Base-by-base conservation (phyloP, 1,140 invertebrate genomes). In the Drosophila obscura region DNA sequence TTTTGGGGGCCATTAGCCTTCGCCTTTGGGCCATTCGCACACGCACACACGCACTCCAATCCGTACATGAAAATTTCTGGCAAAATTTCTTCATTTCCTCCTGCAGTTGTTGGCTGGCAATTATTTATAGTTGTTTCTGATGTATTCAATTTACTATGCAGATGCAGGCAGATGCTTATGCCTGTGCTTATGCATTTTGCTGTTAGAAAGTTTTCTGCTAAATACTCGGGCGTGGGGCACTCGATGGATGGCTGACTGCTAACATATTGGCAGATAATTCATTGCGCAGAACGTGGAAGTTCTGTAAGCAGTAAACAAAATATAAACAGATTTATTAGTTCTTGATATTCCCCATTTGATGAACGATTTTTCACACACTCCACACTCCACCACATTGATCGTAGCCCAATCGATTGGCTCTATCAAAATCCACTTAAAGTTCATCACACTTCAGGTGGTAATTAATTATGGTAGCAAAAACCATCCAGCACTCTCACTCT, bases 91-190 rank as follows among this genome's bases (percentile, higher is more conserved):
- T 88, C 79, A 88, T 88, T 88, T 83, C 50, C 41, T 51, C 24
- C 16, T 58, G 43, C 61, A 59, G 60, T 77, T 74, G 75, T 82
- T 80, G 82, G 83, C 77, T 87, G 83, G 83, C 68, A 82, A 88
- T 88, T 88, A 88, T 88, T 88, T 88, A 88, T 88, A 88, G 83
- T 73, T 71, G 65, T 89, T 80, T 80, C 62, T 88, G 83, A 88
- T 89, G 83, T 89, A 88, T 89, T 88, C 83, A 88, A 88, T 88
- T 88, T 88, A 89, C 88, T 88, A 88, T 83, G 80, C 84, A 80
- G 83, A 73, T 80, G 66, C 35, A 39, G 35, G 66, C 35, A 39
- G 35, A 39, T 11, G 19, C 19, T 19, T 1, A 1, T 16, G 16
- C 16, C 1, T 16, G 0, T 19, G 19, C 19, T 19, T 19, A 19